These are phyloP conservation scores for Probosciger aterrimus DNA, from an alignment of 2,113 vertebrate species.

Conservation along the genomic window DNA sequence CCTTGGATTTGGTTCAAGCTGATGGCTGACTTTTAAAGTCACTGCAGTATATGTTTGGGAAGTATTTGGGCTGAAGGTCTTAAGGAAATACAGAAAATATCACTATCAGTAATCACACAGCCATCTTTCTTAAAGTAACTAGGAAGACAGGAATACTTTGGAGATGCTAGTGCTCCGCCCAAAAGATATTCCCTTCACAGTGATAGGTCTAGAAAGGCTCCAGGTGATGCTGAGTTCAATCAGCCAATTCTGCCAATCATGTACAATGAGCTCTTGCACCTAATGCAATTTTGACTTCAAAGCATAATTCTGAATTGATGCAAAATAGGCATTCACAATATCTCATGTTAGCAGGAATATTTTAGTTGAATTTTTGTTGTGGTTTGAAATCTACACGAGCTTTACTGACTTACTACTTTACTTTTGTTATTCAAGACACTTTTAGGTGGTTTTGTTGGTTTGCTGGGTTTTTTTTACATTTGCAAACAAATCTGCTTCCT, in stretches of 20 bases:
- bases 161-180: neutral
- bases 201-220: fast-evolving
- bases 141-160: neutral
- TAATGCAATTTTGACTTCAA: neutral
- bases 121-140: neutral
- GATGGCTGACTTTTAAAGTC: neutral
- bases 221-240: neutral
- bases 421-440: neutral
- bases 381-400: neutral
- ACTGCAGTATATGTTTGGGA: neutral
- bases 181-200: neutral
- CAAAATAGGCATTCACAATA: neutral
- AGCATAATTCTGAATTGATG: neutral
- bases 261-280: neutral
- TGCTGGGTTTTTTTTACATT: neutral
- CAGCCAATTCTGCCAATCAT: neutral
- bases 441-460: neutral
- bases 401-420: neutral
- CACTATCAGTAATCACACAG: neutral
- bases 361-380: neutral
- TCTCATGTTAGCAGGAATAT: neutral
- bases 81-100: neutral
- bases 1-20: neutral
- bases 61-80: neutral
- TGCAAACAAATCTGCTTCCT: neutral